Evolutionary conservation across 2,888 invertebrate species (phyloP).

Genomic region (Malacosoma neustria): DNA sequence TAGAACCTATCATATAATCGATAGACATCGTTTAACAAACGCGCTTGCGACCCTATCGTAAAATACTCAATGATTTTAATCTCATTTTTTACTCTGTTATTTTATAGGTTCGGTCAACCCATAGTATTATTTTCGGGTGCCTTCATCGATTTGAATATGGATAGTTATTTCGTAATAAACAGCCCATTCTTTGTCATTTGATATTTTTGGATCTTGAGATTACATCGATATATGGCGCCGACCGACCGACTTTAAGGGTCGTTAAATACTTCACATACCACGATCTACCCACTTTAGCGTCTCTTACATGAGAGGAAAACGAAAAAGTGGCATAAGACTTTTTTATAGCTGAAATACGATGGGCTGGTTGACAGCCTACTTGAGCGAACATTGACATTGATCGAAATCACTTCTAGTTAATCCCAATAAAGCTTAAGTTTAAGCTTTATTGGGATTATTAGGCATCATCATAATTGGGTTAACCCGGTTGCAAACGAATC

Average conservation of each 20-base stretch:
- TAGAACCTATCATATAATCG: constrained; percentile 61
- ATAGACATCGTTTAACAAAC: constrained; percentile 73
- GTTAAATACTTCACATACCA: not conserved
- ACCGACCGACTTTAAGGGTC: constrained; percentile 24
- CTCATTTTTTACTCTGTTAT: constrained; percentile 54
- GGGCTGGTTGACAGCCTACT: too few relatives aligned
- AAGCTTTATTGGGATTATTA: too few relatives aligned
- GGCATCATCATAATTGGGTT: too few relatives aligned
- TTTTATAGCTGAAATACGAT: too few relatives aligned
- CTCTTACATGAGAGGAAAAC: too few relatives aligned
- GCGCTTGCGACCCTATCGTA: constrained; percentile 61
- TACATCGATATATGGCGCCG: constrained; percentile 48
- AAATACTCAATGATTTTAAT: constrained; percentile 66
- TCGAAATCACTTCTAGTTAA: too few relatives aligned
- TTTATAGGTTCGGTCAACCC: constrained; percentile 49
- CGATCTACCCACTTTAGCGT: too few relatives aligned
- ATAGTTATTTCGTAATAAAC: constrained; percentile 70
- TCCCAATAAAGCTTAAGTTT: too few relatives aligned
- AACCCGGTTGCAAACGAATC: too few relatives aligned
- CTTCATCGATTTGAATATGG: constrained; percentile 42
- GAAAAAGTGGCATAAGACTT: too few relatives aligned
- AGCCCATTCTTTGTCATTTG: constrained; percentile 68
- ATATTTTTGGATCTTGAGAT: constrained; percentile 61
- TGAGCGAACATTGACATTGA: too few relatives aligned
- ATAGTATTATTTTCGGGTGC: constrained; percentile 72